Evolutionary conservation across 2,797 vertebrate genomes (phyloP).

Genomic region (Crenuchus spilurus): DNA sequence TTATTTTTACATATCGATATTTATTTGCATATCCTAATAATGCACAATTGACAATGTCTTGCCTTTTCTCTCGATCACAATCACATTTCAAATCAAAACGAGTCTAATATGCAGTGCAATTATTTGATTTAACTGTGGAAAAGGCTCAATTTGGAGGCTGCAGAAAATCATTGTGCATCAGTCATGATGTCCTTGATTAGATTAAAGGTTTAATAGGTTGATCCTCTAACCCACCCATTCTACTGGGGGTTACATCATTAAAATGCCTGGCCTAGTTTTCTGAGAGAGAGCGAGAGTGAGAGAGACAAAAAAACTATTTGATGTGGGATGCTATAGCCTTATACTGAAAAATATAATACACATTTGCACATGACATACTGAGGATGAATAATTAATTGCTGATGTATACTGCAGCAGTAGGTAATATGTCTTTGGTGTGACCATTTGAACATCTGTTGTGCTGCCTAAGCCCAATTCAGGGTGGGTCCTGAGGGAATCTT

Average conservation of each 20-base stretch:
- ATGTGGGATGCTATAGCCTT: background rate
- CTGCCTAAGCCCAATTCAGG: no score
- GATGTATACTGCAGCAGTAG: background rate
- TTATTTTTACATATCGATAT: background rate
- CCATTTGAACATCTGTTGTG: background rate
- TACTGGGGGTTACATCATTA: background rate
- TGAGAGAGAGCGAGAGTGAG: background rate
- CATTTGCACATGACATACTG: background rate
- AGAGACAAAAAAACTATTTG: background rate
- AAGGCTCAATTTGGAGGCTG: background rate
- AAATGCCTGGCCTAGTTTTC: conserved; percentile 6
- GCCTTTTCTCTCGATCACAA: background rate
- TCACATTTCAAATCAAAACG: conserved; percentile 1
- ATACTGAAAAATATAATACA: background rate
- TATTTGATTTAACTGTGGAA: background rate
- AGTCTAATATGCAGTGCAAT: background rate
- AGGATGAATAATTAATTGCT: background rate
- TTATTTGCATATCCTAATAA: background rate
- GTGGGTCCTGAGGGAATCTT: background rate
- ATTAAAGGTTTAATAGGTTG: background rate
- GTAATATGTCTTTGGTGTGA: background rate
- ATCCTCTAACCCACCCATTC: background rate
- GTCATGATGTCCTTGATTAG: background rate
- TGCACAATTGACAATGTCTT: background rate
- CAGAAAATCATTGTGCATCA: background rate